Percentiles rank a stretch among this genome's conserved stretches.
Evolutionary conservation across 2,888 invertebrate species (phyloP).

Genomic region (Mylabris sibirica): DNA sequence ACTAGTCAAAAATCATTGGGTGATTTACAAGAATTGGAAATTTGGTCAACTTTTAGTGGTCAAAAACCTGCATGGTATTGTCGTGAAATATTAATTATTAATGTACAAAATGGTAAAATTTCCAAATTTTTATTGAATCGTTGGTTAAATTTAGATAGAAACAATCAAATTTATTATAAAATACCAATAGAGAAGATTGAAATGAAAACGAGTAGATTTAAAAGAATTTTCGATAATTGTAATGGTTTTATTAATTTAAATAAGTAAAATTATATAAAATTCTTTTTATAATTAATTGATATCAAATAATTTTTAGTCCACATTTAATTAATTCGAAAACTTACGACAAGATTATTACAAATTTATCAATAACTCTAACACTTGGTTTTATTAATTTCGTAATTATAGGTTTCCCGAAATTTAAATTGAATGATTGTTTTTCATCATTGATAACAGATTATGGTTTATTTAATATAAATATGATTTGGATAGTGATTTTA

Average conservation of each 20-base stretch:
- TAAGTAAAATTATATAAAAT: neutral
- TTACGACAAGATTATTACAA: slow-evolving; percentile 37
- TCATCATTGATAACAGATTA: slow-evolving; percentile 32
- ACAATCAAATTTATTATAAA: slow-evolving; percentile 13
- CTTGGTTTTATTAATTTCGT: slow-evolving; percentile 37
- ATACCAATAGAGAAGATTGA: neutral
- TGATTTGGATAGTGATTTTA: slow-evolving; percentile 35
- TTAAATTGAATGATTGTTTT: slow-evolving; percentile 43
- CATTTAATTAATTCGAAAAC: neutral
- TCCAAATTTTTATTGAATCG: slow-evolving; percentile 42
- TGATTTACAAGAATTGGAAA: slow-evolving; percentile 41
- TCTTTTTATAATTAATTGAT: neutral
- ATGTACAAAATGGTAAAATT: slow-evolving; percentile 43
- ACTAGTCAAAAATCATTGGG: slow-evolving; percentile 45
- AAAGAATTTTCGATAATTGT: slow-evolving; percentile 6
- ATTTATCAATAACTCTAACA: slow-evolving; percentile 41
- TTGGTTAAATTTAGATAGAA: slow-evolving; percentile 36
- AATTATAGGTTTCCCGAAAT: slow-evolving; percentile 41
- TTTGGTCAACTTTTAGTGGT: slow-evolving; percentile 49
- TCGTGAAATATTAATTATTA: slow-evolving; percentile 42
- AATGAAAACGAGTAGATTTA: neutral
- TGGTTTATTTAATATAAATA: slow-evolving; percentile 24
- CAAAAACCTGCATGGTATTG: slow-evolving; percentile 48
- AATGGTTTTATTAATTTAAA: neutral
- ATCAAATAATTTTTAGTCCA: neutral